Base-by-base conservation (phyloP, 2,888 invertebrate species). In the Dilophus febrilis region DNA sequence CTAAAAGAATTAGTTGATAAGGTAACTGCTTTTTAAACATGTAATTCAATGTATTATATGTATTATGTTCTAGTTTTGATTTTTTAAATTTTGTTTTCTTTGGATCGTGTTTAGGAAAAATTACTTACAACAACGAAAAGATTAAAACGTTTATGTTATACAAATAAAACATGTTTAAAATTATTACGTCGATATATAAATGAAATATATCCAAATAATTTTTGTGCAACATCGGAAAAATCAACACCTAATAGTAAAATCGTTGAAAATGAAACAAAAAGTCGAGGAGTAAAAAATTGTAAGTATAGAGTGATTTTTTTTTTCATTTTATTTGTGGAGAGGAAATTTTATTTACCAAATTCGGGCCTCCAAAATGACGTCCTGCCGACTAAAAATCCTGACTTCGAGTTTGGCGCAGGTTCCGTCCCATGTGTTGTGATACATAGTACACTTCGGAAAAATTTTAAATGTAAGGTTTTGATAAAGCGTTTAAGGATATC, bases 151-250 rank as follows among this genome's bases (percentile, higher is more conserved):
- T 66, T 91, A 32, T 86, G 87, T 35, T 92, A 87, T 56, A 80
- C 91, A 16, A 83, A 83, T 49, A 72, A 80, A 53, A 81, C 90
- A 0, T 82, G 83, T 54, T 65, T 92, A 42, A 69, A 90, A 37
- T 67, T 94, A 4, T 64, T 90, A 12, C 72, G 79, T 49, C 84
- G 81, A 17, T 94, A 87, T 53, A 81, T 83, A n/a, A 84, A 81
- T 52, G 88, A 91, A 63, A 81, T 91, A 43, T 92, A 90, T 60
- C 91, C 92, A 0, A 80, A 81, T 58, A 76, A 68, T 55, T 71
- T 57, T 4, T 32, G 22, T 30, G 31, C 28, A 11, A 36, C 31
- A 11, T 7, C 14, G 12, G 41, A 41, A 6, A 34, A 38, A 28
- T 33, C 28, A 8, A 33, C 28, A 43, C 7, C 31, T 45, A 6